A percentile compares a stretch with the other conserved stretches of the same genome.
Evolutionary conservation across 2,113 vertebrate genomes (phyloP).

Genomic region (Pterocles orientalis): DNA sequence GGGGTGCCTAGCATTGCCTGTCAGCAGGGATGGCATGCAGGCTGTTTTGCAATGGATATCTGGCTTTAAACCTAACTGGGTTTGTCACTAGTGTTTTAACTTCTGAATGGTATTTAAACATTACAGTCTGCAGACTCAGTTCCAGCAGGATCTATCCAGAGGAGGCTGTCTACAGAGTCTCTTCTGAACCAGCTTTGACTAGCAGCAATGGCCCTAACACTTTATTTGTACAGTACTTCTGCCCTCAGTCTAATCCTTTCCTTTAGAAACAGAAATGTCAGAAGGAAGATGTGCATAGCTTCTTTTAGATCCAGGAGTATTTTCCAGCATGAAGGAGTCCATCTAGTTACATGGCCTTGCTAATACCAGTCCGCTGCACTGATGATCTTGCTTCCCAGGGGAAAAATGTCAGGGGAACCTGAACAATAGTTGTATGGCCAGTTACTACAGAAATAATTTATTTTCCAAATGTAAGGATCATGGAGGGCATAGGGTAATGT

Average conservation of each 20-base stretch:
- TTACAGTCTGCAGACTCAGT: neutral
- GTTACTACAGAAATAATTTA: neutral
- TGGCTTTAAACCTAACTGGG: slow-evolving; percentile 62
- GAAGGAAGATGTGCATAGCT: neutral
- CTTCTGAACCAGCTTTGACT: slow-evolving; percentile 29
- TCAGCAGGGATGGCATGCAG: slow-evolving; percentile 55
- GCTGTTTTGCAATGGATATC: slow-evolving; percentile 72
- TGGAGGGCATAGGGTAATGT: neutral
- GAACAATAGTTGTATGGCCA: neutral
- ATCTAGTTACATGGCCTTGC: neutral
- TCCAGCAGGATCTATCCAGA: slow-evolving; percentile 25
- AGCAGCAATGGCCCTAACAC: neutral
- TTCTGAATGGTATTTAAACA: slow-evolving; percentile 57
- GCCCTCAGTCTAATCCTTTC: neutral
- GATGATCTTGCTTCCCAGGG: neutral
- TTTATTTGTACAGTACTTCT: neutral
- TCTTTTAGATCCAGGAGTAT: slow-evolving; percentile 23
- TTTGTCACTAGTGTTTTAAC: slow-evolving; percentile 63
- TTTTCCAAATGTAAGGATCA: neutral
- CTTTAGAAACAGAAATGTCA: slow-evolving; percentile 32
- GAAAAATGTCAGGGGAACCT: neutral
- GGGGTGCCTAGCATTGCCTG: slow-evolving; percentile 44
- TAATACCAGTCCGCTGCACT: neutral
- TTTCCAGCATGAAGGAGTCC: slow-evolving; percentile 30
- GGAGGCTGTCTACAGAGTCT: slow-evolving; percentile 23